These are phyloP conservation scores for Stylophora pistillata DNA, from an alignment of 64 coral and sea anemone species.

Conservation along the genomic window DNA sequence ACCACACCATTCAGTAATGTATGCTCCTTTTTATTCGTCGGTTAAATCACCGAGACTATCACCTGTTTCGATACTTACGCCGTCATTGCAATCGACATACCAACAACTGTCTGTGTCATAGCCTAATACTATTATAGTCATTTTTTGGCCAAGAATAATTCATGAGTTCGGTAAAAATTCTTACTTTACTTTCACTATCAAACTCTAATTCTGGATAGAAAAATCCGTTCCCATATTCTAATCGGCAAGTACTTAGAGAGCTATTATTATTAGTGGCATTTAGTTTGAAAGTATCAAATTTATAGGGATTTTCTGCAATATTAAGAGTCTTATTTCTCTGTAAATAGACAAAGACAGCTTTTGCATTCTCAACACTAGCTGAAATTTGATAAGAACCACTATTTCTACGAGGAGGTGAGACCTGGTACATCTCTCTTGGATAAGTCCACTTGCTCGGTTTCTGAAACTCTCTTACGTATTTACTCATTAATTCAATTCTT, in stretches of 20 bases:
- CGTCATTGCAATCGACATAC: too few relatives aligned
- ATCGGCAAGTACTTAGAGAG: background rate
- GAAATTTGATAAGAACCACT: background rate
- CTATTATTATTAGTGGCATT: background rate
- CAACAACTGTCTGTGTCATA: too few relatives aligned
- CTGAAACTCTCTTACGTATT: too few relatives aligned
- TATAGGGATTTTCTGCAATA: background rate
- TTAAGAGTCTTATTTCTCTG: background rate
- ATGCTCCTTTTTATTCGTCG: too few relatives aligned
- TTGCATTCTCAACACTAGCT: background rate
- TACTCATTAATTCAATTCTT: too few relatives aligned
- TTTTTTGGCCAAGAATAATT: background rate
- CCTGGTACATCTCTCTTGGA: background rate
- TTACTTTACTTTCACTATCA: background rate
- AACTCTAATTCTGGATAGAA: background rate
- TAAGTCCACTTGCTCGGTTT: background rate
- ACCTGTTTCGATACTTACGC: too few relatives aligned
- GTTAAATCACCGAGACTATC: too few relatives aligned
- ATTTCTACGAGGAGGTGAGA: background rate
- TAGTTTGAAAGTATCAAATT: background rate
- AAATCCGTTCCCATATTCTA: background rate
- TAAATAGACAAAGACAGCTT: background rate
- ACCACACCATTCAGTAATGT: too few relatives aligned
- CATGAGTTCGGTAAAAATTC: background rate
- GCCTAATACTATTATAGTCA: constrained; percentile 2